Conservation (phyloP, 2,113 vertebrate species). For the Xenus cinereus region DNA sequence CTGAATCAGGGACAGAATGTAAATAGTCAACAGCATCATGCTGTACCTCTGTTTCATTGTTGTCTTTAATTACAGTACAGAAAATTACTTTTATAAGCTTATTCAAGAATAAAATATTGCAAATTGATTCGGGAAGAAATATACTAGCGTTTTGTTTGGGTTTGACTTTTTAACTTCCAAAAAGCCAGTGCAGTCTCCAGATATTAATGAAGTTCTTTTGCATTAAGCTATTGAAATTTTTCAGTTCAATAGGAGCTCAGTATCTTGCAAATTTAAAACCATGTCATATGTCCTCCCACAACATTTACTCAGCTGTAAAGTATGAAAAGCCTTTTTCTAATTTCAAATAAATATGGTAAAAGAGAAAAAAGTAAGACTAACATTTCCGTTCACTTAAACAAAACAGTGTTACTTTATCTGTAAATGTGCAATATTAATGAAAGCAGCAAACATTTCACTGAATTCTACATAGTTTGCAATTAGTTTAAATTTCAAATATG, state of each 20-base stretch:
- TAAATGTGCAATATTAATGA: neutral
- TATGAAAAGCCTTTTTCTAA: neutral
- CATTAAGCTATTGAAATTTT: neutral
- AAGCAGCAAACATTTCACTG: neutral
- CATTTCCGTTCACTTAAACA: neutral
- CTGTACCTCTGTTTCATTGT: neutral
- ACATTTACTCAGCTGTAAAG: neutral
- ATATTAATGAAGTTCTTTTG: neutral
- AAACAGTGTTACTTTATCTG: neutral
- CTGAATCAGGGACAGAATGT: neutral
- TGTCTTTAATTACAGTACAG: neutral
- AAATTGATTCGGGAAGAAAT: neutral
- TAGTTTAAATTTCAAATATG: neutral
- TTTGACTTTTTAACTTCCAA: neutral
- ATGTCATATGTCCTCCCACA: neutral
- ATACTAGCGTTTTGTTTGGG: neutral
- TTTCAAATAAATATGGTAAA: neutral
- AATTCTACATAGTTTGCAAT: neutral
- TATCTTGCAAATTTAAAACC: neutral
- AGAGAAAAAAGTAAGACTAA: neutral
- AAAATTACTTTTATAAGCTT: neutral
- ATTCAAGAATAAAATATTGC: neutral
- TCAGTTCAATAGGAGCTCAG: neutral
- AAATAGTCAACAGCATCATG: neutral
- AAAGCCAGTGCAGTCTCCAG: neutral